A percentile compares a stretch with the other conserved stretches of the same genome.
Conservation (phyloP, 2,113 vertebrate genomes). For the Cairina moschata region DNA sequence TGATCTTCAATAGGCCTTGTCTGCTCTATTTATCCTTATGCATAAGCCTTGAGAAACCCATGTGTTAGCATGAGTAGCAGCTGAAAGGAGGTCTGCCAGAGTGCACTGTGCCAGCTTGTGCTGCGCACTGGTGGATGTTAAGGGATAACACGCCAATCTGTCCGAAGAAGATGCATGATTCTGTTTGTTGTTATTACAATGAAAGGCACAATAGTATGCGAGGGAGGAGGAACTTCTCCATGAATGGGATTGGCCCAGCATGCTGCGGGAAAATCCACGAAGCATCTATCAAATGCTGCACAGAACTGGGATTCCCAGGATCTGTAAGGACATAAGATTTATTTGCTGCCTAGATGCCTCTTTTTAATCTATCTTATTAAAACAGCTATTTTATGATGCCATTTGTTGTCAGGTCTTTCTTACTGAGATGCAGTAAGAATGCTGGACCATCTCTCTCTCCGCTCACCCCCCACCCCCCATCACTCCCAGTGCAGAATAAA, state of each 20-base stretch:
- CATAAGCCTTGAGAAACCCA: not conserved
- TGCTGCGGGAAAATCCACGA: not conserved
- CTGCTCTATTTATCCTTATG: not conserved
- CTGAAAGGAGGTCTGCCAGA: not conserved
- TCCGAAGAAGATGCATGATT: not conserved
- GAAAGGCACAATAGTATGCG: not conserved
- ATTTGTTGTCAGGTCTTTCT: not conserved
- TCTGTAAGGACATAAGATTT: fast-evolving
- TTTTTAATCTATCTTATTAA: not conserved
- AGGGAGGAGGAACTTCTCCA: not conserved
- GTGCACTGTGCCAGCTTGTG: not conserved
- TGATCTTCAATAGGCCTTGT: not conserved
- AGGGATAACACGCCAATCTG: not conserved
- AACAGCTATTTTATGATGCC: not conserved
- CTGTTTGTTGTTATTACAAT: not conserved
- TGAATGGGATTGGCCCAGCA: fast-evolving
- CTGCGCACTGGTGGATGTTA: not conserved
- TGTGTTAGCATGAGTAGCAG: fast-evolving
- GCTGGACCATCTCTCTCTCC: not conserved
- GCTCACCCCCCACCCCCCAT: not conserved
- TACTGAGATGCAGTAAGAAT: not conserved
- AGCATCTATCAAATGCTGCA: not conserved
- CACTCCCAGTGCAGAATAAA: not conserved
- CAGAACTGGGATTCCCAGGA: not conserved
- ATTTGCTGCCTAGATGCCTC: not conserved